phyloP scores from a whole-genome alignment of 1,140 invertebrate species.

The Goniozus legneri region DNA sequence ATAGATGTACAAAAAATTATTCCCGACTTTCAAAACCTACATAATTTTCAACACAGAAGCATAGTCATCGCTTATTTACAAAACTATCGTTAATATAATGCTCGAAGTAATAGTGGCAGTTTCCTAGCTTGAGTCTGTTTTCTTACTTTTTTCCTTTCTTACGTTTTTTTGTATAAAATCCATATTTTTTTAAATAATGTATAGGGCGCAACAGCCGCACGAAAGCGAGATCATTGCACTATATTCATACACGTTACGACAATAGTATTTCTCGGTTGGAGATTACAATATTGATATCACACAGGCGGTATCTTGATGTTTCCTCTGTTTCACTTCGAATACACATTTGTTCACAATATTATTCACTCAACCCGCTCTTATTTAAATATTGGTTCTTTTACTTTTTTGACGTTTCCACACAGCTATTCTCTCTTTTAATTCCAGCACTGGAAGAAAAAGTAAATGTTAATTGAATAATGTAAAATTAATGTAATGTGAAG shows the following conservation, averaged over 20 bases:
- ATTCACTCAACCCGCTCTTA: background rate
- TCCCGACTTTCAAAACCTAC: too few species aligned
- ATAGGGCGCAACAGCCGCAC: constrained; percentile 44
- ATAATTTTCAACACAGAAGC: constrained; percentile 20
- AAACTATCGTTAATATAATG: constrained; percentile 23
- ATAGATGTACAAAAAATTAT: too few species aligned
- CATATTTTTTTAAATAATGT: too few species aligned
- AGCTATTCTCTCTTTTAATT: constrained; percentile 74
- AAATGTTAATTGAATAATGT: constrained; percentile 5
- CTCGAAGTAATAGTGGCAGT: constrained; percentile 39
- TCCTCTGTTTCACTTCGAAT: constrained; percentile 1
- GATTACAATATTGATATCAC: background rate
- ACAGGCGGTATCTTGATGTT: background rate
- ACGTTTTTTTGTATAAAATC: constrained; percentile 46
- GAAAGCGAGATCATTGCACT: constrained; percentile 46
- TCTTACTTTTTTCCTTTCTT: constrained; percentile 12
- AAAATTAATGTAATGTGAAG: background rate
- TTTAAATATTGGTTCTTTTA: constrained; percentile 38
- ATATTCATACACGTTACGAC: constrained; percentile 15
- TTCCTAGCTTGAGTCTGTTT: constrained; percentile 43
- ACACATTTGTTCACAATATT: background rate
- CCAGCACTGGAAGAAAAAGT: constrained; percentile 58
- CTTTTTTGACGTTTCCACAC: constrained; percentile 77
- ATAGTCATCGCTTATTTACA: constrained; percentile 27
- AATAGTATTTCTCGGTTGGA: background rate